Evolutionary conservation across 1,140 invertebrate genomes (phyloP).

Genomic region (Goniozus legneri): DNA sequence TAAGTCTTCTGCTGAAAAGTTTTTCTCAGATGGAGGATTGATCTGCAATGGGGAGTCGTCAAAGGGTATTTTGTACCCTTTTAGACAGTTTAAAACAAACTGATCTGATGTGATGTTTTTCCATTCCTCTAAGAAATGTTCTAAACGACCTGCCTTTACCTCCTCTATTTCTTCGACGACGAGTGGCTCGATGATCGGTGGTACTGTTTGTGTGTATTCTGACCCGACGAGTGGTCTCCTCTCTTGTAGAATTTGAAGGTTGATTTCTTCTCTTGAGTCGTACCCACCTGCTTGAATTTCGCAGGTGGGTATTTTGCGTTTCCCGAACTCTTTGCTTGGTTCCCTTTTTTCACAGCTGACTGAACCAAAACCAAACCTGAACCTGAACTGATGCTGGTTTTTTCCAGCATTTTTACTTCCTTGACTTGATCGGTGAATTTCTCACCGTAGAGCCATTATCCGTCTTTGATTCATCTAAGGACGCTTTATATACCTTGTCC

Average conservation of each 20-base stretch:
- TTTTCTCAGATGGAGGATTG: too few relatives aligned
- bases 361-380: too few relatives aligned
- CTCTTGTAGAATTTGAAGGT: not conserved
- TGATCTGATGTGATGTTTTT: too few relatives aligned
- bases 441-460: slow-evolving; percentile 15
- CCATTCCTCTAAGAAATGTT: too few relatives aligned
- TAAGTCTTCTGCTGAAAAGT: too few relatives aligned
- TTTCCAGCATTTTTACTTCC: slow-evolving; percentile 5
- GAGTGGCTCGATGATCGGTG: not conserved
- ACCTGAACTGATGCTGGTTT: slow-evolving; percentile 4
- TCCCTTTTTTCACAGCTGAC: not conserved
- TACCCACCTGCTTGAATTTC: slow-evolving; percentile 9
- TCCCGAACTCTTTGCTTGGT: not conserved
- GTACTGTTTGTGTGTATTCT: not conserved
- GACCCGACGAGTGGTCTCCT: not conserved
- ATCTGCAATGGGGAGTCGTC: too few relatives aligned
- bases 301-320: slow-evolving; percentile 10
- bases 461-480: slow-evolving; percentile 4
- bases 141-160: too few relatives aligned
- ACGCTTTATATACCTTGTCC: slow-evolving; percentile 10
- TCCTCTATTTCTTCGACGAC: too few relatives aligned
- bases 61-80: too few relatives aligned
- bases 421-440: slow-evolving; percentile 13
- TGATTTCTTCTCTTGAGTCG: not conserved
- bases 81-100: too few relatives aligned